Base-by-base conservation (phyloP, 2,797 vertebrate genomes). In the Clarias pachynema region DNA sequence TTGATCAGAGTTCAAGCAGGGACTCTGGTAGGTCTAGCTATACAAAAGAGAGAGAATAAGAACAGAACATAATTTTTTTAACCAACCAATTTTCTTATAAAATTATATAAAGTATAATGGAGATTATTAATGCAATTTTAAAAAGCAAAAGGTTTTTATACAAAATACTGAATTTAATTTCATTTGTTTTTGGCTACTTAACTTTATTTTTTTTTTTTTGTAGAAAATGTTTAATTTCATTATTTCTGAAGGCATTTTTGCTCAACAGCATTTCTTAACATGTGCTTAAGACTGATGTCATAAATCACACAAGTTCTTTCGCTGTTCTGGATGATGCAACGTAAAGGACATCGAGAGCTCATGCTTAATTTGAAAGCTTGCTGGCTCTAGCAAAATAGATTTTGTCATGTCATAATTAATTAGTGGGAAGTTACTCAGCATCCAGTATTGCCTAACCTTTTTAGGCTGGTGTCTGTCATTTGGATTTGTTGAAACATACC, bases 241-340 rank as follows among this genome's bases (percentile, higher is more conserved):
- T 78, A 62, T 40, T 57, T 53, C 31, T 31, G 18, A 75, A 4
- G 10, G 2, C 26, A 3, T 34, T 20, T 31, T 77, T 77, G 18
- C n/a, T 34, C 29, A 20, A 34, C 53, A n/a, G 29, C 26, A 22
- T 77, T 74, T 74, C 74, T 77, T 20, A 57, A 59, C 18, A 78
- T 77, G 40, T 49, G 40, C 24, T 10, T 26, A 29, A 22, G 29
- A 57, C 49, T 57, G 18, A 9, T 57, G 73, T 57, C 73, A 34
- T 37, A 60, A 78, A 60, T 78, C 29, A 37, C 20, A 78, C 53
- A 74, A 56, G 49, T n/a, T 59, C 56, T 77, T 59, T 44, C 7
- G 63, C n/a, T 29, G 26, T 62, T 65, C n/a, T 80, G n/a, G 62
- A 80, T 66, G 78, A 80, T 80, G 78, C 62, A 80, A 49, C 59